Evolutionary conservation across 2,113 vertebrate genomes (phyloP), one percentile per base, ranked within the genome.

Genomic region (Phaethornis superciliosus): DNA sequence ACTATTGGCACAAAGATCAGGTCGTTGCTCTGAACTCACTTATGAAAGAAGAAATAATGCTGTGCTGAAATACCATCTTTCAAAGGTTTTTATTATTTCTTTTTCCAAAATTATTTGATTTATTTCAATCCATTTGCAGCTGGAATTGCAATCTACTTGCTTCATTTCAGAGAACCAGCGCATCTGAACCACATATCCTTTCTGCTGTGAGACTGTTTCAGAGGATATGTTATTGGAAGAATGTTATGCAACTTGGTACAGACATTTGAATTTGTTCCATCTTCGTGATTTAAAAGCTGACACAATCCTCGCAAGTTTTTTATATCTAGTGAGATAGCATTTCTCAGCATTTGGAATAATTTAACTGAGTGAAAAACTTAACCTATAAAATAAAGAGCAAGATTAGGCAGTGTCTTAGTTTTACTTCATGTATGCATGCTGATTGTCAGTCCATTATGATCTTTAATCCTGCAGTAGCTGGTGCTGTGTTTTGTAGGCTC

Each of bases 31-130:
- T 95, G 81, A 91, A 89, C 81, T 90, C 26, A 3, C 51, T 91
- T 85, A 68, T 56, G 79, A 91, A 93, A 89, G 85, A 95, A 96
- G 93, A 96, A 88, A 93, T 82, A 93, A 89, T 74, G 77, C 35
- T 4, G 4, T 70, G 60, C 77, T 28, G 24, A 97, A 95, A 95
- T 97, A 93, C 22, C 47, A 54, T 88, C 33, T 91, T 68, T 96
- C 84, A 85, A 91, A 97, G 85, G 15, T 79, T 89, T 69, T 77
- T 10, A 1, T 69, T 40, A 40, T 9, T 71, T 40, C 37, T 49
- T 87, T 20, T 87, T 20, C 44, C 83, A 56, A 58, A 82, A 55
- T 81, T 71, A 82, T 88, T 89, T 75, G 90, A 97, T 67, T 79
- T 81, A 93, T 8, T 32, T 42, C 59, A 64, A 96, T 93, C 81